Percentiles rank a stretch among this genome's conserved stretches.
These are phyloP conservation scores for Cantharis lateralis DNA, from an alignment of 2,888 invertebrate species.

Conservation along the genomic window DNA sequence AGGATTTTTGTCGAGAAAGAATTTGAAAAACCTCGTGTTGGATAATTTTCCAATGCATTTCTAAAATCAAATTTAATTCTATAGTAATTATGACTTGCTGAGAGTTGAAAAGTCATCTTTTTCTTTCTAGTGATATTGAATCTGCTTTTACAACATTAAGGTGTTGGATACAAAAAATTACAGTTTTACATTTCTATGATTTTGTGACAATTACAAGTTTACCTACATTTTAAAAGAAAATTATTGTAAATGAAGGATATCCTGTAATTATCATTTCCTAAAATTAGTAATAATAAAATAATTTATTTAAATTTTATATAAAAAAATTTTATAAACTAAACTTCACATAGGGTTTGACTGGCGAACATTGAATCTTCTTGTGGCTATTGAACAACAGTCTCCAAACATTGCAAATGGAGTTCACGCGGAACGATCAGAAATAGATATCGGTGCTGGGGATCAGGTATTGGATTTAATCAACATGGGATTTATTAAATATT, in stretches of 20 bases:
- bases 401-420: slow-evolving; percentile 96
- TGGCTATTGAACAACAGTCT: slow-evolving; percentile 97
- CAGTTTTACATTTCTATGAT: not conserved
- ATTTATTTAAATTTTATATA: not conserved
- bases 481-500: slow-evolving; percentile 14
- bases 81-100: no score
- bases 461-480: slow-evolving; percentile 71
- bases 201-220: not conserved
- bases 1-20: no score
- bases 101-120: not conserved
- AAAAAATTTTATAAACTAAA: not conserved
- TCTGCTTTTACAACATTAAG: not conserved
- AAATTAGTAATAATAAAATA: not conserved
- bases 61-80: not conserved
- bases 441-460: slow-evolving; percentile 96
- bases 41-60: not conserved
- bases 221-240: not conserved
- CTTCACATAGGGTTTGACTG: slow-evolving; percentile 90
- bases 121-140: not conserved
- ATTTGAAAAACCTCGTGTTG: not conserved
- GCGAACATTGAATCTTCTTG: slow-evolving; percentile 97
- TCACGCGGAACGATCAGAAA: slow-evolving; percentile 81
- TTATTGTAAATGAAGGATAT: not conserved
- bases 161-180: not conserved
- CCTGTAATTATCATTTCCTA: no score